Evolutionary conservation across 2,113 vertebrate genomes (phyloP), one percentile per base, ranked within the genome.

Genomic region (Cinclus cinclus): DNA sequence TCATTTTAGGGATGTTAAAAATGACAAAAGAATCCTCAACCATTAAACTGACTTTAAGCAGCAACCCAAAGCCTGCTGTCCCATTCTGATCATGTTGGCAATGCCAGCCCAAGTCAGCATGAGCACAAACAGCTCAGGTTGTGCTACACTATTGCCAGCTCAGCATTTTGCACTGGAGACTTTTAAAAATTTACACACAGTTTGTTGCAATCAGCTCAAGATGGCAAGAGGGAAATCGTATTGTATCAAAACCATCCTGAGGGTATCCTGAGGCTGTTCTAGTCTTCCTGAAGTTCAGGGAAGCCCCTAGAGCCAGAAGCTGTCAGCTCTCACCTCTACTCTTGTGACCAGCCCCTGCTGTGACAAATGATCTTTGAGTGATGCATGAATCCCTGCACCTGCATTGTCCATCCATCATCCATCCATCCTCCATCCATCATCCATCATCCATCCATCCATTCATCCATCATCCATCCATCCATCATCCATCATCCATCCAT

Each of bases 291-390:
- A 95, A 86, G 92, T 89, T 80, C 23, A 13, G 79, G 79, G 80
- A 96, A 85, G n/a, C 13, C 76, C 92, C 89, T 78, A 75, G 28
- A 87, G 95, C 74, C 83, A 94, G 83, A 83, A 96, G 56, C 41
- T 82, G 90, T 93, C 92, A 81, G 63, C 39, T 95, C 68, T 91
- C 53, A 81, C 93, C 52, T 49, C 69, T n/a, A 7, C 77, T 73
- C 77, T 87, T 56, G 22, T 5, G 3, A 24, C 69, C 13, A 62
- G 21, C 17, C 42, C 17, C 10, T 52, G 44, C 44, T 16, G 64
- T 19, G 33, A 93, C 78, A 94, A 92, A 92, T 31, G 39, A 47
- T 41, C 52, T 94, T 89, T 63, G 73, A 50, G 59, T 44, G 62
- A 42, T 7, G 37, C 3, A 3, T n/a, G 31, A 15, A 2, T 39